A percentile compares a stretch with the other conserved stretches of the same genome.
These are phyloP conservation scores for Arvicanthis niloticus DNA, from an alignment of 2,113 vertebrate genomes.

Conservation along the genomic window DNA sequence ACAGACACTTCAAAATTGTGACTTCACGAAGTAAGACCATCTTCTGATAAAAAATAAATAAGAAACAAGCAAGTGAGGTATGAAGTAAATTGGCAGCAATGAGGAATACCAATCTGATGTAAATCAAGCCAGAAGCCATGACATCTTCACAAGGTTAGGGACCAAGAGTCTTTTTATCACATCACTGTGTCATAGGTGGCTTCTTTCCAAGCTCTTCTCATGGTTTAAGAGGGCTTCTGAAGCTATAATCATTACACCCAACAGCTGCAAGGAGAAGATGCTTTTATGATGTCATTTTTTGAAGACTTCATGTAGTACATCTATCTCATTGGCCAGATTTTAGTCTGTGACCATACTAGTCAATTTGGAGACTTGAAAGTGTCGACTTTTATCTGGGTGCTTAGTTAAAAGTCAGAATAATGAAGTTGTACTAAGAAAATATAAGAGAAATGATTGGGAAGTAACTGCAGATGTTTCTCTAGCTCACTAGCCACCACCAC, in stretches of 20 bases:
- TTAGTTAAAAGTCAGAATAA: constrained; percentile 10
- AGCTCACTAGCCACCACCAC: neutral
- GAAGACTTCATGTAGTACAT: neutral
- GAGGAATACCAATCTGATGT: neutral
- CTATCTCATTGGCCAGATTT: neutral
- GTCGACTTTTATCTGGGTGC: neutral
- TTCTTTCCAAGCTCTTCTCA: neutral
- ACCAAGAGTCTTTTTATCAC: neutral
- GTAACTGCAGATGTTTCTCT: neutral
- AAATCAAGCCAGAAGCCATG: neutral
- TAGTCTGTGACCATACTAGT: neutral
- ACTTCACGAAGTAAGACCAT: neutral
- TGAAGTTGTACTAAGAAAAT: constrained; percentile 20
- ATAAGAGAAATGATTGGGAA: neutral
- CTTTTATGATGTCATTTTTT: neutral
- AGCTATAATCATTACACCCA: neutral
- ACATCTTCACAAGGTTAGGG: neutral
- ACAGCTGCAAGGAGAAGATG: neutral
- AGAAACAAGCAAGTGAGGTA: constrained; percentile 1
- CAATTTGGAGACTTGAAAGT: neutral
- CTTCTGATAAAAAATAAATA: neutral
- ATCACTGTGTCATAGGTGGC: neutral
- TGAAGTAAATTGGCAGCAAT: neutral
- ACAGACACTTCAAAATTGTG: neutral
- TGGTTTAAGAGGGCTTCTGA: neutral